These are phyloP conservation scores for Micromesistius poutassou DNA, from an alignment of 2,797 vertebrate species.

Conservation along the genomic window DNA sequence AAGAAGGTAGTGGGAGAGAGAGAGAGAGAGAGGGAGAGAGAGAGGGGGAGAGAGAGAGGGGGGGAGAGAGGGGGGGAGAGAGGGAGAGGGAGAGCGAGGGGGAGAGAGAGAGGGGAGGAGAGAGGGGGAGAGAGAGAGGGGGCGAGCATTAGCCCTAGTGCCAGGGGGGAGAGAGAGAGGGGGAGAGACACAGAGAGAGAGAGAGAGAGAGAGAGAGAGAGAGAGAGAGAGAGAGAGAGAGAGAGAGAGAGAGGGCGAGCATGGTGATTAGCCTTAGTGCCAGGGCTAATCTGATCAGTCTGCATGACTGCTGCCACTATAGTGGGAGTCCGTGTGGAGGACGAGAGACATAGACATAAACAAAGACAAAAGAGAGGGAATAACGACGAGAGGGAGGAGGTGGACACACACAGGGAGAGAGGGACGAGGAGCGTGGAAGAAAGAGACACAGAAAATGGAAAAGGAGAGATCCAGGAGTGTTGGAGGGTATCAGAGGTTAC, in stretches of 20 bases:
- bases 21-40: too few species aligned
- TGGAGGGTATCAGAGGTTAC: background rate
- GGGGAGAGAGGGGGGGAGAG: constrained; percentile 5
- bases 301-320: constrained; percentile 56
- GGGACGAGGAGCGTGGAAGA: too few species aligned
- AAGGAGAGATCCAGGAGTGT: too few species aligned
- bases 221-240: constrained; percentile 20
- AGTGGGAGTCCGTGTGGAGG: background rate
- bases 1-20: background rate
- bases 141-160: too few species aligned
- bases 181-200: too few species aligned
- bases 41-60: constrained; percentile 18
- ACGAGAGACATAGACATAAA: background rate
- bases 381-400: background rate
- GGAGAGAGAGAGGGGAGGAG: constrained; percentile 11
- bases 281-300: constrained; percentile 69
- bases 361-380: constrained; percentile 5
- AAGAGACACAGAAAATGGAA: too few species aligned
- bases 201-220: too few species aligned
- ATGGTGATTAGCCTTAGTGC: constrained; percentile 53
- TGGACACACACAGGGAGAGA: too few species aligned
- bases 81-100: too few species aligned
- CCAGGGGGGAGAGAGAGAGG: too few species aligned
- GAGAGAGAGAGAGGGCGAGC: constrained; percentile 30
- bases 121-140: constrained; percentile 17